Percentiles rank a stretch among this genome's conserved stretches.
phyloP scores from a whole-genome alignment of 2,797 vertebrate genomes.

The Sebastes taczanowskii region DNA sequence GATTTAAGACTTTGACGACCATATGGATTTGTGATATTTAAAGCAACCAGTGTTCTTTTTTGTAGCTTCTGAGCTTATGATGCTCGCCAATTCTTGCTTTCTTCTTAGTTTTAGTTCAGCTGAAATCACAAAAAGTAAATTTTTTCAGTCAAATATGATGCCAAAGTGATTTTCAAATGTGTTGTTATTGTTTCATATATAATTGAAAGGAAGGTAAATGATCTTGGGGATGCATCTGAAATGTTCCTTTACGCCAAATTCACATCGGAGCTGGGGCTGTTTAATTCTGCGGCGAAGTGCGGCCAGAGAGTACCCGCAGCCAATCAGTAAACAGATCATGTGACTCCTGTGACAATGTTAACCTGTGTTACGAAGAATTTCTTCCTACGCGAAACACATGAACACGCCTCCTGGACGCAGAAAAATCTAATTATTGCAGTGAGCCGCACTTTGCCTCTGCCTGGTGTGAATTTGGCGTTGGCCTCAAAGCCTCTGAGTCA shows the following conservation, averaged over 20 bases:
- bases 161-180: background rate
- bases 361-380: too few relatives aligned
- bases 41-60: background rate
- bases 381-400: too few relatives aligned
- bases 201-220: background rate
- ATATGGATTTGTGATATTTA: background rate
- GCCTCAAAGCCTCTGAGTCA: background rate
- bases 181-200: background rate
- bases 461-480: too few relatives aligned
- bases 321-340: too few relatives aligned
- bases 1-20: background rate
- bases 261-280: too few relatives aligned
- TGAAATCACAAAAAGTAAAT: background rate
- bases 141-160: too few relatives aligned
- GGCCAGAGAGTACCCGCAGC: too few relatives aligned
- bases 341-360: too few relatives aligned
- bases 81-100: background rate
- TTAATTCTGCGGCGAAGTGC: too few relatives aligned
- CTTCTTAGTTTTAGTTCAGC: background rate
- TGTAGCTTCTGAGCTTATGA: background rate
- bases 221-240: background rate
- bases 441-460: too few relatives aligned
- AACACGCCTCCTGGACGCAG: accelerated
- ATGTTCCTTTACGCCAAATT: background rate
- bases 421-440: accelerated